Conservation (phyloP, 37 sponge, comb jelly and placozoan genomes). For the Halisarca cf. caerulea region DNA sequence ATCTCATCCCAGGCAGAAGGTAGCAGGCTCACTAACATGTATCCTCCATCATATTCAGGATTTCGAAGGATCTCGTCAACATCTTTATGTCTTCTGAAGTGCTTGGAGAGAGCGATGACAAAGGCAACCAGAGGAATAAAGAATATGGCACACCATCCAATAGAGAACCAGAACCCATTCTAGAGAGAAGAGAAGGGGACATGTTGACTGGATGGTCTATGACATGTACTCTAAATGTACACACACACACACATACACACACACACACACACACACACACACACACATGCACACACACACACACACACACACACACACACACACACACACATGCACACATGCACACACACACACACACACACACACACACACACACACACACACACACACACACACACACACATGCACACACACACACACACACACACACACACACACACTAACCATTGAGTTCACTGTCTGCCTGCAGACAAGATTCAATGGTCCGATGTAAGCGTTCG, state of each 20-base stretch:
- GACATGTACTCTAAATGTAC: no score
- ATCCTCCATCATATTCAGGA: background rate
- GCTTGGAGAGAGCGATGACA: conserved; percentile 29
- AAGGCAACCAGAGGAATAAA: conserved; percentile 24
- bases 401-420: no score
- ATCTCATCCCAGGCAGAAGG: background rate
- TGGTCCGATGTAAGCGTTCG: conserved; percentile 5
- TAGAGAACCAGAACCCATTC: conserved; percentile 67
- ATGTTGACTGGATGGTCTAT: no score
- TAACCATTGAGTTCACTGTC: conserved; percentile 9
- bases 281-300: no score
- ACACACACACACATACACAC: no score
- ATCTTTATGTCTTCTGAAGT: conserved; percentile 27
- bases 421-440: background rate
- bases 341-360: no score
- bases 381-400: no score
- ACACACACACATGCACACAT: no score
- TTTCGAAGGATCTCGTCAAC: background rate
- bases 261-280: no score
- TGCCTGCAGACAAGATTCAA: conserved; percentile 22
- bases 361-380: no score
- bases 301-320: no score
- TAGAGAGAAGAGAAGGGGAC: background rate
- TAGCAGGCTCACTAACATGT: background rate
- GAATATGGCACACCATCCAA: conserved; percentile 55